Conservation (phyloP, 2,113 vertebrate species). For the Butorides virescens region DNA sequence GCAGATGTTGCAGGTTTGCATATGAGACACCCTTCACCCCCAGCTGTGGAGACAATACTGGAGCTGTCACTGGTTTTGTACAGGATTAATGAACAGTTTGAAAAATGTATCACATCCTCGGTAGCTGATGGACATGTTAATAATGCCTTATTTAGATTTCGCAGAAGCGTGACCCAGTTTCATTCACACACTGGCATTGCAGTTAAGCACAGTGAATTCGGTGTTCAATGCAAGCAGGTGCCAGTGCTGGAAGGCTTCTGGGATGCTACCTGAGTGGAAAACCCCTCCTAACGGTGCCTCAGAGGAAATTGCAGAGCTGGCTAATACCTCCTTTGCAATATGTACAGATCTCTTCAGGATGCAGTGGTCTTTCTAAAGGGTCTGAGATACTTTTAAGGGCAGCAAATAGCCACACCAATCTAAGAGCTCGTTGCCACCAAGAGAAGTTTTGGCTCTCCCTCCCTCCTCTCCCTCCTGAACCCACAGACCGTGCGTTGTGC, state of each 20-base stretch:
- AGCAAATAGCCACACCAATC: fast-evolving
- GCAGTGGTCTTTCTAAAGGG: not conserved
- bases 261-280: not conserved
- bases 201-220: conserved; percentile 11
- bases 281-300: not conserved
- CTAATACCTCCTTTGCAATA: not conserved
- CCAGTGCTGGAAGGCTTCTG: not conserved
- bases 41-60: not conserved
- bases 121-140: conserved; percentile 61
- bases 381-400: not conserved
- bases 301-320: not conserved
- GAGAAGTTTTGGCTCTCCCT: not conserved
- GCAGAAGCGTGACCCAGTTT: conserved; percentile 55
- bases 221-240: not conserved
- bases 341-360: not conserved
- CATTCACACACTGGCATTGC: conserved; percentile 22
- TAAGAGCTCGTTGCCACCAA: not conserved
- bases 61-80: conserved; percentile 43
- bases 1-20: not conserved
- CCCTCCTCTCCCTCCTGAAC: not conserved
- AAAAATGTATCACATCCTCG: conserved; percentile 55
- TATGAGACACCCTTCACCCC: not conserved
- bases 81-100: conserved; percentile 71
- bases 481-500: fast-evolving
- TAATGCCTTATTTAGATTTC: conserved; percentile 61